Conservation (phyloP, 2,797 vertebrate genomes). For the Sarcophilus harrisii region DNA sequence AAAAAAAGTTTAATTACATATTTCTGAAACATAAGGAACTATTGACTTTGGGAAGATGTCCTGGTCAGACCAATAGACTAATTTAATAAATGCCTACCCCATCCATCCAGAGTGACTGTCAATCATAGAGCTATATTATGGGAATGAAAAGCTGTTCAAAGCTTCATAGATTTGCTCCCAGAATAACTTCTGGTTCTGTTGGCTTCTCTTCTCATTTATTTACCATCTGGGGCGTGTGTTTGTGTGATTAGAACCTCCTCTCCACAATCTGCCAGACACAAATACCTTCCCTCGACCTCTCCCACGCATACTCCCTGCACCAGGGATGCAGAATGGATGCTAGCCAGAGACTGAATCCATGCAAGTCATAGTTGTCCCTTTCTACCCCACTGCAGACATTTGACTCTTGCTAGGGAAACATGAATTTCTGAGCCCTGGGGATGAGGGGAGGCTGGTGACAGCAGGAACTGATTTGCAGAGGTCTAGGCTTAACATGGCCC, state of each 20-base stretch:
- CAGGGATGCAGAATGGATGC: constrained; percentile 37
- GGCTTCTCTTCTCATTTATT: constrained; percentile 64
- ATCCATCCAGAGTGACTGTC: constrained; percentile 54
- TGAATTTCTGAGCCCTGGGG: not conserved
- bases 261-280: constrained; percentile 77
- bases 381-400: constrained; percentile 2
- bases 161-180: constrained; percentile 71
- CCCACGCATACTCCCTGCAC: constrained; percentile 39
- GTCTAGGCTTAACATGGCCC: not conserved
- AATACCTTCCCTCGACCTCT: constrained; percentile 50
- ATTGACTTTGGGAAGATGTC: constrained; percentile 4
- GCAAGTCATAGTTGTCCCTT: constrained; percentile 29
- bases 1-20: not conserved
- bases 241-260: constrained; percentile 69
- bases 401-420: not conserved
- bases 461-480: constrained; percentile 1
- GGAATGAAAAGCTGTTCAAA: constrained; percentile 72
- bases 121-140: constrained; percentile 38
- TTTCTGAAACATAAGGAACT: not conserved
- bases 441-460: not conserved
- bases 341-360: constrained; percentile 23
- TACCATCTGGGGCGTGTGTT: constrained; percentile 77
- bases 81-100: not conserved
- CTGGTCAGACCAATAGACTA: constrained; percentile 46
- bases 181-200: constrained; percentile 79